Percentiles rank a stretch among this genome's conserved stretches.
Conservation (phyloP, 64 coral and sea anemone genomes). For the Hydrozoanthus tunicans region DNA sequence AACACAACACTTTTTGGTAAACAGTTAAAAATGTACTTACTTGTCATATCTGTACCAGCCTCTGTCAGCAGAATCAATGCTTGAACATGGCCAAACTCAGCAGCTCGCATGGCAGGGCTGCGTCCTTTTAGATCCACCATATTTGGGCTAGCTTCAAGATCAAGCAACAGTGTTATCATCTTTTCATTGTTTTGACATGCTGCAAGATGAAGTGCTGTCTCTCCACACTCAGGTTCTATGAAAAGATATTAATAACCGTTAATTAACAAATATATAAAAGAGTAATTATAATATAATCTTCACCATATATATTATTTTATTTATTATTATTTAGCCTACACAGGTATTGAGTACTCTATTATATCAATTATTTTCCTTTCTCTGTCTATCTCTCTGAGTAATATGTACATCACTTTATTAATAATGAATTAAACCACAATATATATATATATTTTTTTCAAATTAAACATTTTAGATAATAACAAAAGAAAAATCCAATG, state of each 20-base stretch:
- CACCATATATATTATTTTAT: no score
- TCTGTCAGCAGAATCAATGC: slow-evolving; percentile 73
- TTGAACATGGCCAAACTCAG: slow-evolving; percentile 94
- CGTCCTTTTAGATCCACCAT: slow-evolving; percentile 85
- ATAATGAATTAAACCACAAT: no score
- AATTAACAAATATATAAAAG: neutral
- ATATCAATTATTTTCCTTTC: no score
- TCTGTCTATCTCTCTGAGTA: no score
- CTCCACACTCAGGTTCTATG: slow-evolving; percentile 89
- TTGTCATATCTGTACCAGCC: slow-evolving; percentile 82
- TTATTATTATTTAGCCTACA: no score
- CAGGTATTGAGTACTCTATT: no score
- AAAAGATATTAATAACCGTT: neutral
- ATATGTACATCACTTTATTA: no score
- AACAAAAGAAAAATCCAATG: no score
- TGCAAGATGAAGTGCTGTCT: slow-evolving; percentile 93
- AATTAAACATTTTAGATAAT: no score
- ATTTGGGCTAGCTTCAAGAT: slow-evolving; percentile 91
- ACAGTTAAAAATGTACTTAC: slow-evolving; percentile 36
- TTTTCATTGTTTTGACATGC: slow-evolving; percentile 98
- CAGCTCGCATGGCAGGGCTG: slow-evolving; percentile 88
- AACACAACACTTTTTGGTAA: neutral
- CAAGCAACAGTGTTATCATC: slow-evolving; percentile 87
- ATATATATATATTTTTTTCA: no score
- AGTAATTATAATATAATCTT: no score